These are phyloP conservation scores for Polyodon spathula DNA, from an alignment of 2,113 vertebrate genomes.

Conservation along the genomic window DNA sequence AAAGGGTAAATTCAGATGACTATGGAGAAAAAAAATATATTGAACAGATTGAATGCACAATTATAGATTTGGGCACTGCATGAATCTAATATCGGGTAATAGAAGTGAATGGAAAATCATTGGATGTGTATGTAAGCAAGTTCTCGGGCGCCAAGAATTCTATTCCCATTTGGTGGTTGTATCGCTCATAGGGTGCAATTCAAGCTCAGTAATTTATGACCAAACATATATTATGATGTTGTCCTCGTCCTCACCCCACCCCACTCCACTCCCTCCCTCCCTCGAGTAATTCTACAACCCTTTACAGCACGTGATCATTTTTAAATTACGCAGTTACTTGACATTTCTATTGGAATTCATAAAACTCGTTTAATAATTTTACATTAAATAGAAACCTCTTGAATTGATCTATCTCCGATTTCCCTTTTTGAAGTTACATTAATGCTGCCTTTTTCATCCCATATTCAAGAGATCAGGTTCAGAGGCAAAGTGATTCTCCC, in stretches of 20 bases:
- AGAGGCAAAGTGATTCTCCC: constrained; percentile 6
- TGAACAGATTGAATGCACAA: no score
- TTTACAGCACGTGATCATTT: background rate
- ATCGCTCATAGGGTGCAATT: background rate
- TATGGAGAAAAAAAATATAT: no score
- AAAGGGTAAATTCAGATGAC: no score
- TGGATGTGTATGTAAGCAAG: background rate
- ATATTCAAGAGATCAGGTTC: background rate
- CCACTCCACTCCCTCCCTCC: no score
- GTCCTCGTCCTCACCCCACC: background rate
- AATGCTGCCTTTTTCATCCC: no score
- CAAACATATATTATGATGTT: background rate
- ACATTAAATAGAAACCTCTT: constrained; percentile 9
- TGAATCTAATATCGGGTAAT: background rate
- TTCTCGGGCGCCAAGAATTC: background rate
- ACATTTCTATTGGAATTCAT: constrained; percentile 12
- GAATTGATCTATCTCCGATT: background rate
- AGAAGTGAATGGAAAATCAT: background rate
- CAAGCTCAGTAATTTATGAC: background rate
- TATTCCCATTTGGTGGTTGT: background rate
- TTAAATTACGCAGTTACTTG: background rate
- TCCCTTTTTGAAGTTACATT: background rate
- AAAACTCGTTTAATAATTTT: constrained; percentile 3
- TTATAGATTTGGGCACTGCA: background rate
- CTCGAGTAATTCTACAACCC: background rate